These are phyloP conservation scores for Oryzias javanicus DNA, from an alignment of 2,113 vertebrate genomes.

Conservation along the genomic window DNA sequence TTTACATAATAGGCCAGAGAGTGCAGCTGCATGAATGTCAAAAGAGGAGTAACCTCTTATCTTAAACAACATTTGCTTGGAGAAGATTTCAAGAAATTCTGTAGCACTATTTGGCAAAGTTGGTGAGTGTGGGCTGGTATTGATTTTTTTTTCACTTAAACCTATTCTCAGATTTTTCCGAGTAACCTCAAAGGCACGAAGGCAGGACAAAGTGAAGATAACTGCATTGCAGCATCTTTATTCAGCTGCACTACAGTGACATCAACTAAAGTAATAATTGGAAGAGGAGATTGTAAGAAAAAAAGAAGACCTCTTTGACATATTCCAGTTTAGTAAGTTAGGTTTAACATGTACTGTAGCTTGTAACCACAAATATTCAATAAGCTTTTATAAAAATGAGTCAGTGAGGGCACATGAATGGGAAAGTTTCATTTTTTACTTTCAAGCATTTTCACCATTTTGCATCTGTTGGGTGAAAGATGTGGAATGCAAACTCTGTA, in stretches of 20 bases:
- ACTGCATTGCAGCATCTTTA: neutral
- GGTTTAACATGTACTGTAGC: no score
- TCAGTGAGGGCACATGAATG: slow-evolving; percentile 7
- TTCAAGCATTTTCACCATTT: slow-evolving; percentile 27
- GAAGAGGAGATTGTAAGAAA: neutral
- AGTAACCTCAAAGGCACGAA: slow-evolving; percentile 1
- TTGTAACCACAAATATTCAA: neutral
- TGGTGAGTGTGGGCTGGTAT: neutral
- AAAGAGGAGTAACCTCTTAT: neutral
- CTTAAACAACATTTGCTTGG: neutral
- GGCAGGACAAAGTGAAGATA: neutral
- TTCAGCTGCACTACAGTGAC: neutral
- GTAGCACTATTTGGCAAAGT: neutral
- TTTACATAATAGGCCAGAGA: neutral
- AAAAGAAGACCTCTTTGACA: neutral
- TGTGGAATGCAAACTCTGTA: slow-evolving; percentile 45
- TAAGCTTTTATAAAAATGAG: slow-evolving; percentile 1
- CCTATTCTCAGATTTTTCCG: neutral
- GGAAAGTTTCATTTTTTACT: slow-evolving; percentile 17
- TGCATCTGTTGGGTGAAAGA: slow-evolving; percentile 32
- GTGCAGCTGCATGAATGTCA: neutral
- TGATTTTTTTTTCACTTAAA: neutral
- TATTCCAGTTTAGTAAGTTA: no score
- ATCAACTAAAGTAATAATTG: neutral
- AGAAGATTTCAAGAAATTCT: neutral